Percentiles rank a stretch among this genome's conserved stretches.
phyloP scores from a whole-genome alignment of 2,888 invertebrate species.

The Trichogramma evanescens region DNA sequence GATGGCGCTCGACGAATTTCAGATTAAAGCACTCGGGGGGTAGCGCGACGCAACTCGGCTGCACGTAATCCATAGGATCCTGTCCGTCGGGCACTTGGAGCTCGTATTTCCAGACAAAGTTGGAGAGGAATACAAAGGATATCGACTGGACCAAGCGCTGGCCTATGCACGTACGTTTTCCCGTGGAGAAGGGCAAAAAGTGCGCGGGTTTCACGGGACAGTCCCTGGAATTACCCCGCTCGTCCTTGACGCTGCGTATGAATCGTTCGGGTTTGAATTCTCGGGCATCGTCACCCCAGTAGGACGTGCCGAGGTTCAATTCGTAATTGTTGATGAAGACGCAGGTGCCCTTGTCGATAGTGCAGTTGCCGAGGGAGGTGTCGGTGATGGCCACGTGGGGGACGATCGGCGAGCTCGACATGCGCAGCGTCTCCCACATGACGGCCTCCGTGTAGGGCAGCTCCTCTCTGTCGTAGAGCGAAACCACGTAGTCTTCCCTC shows the following conservation, averaged over 20 bases:
- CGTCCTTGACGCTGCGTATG: conserved; percentile 45
- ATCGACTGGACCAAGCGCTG: conserved; percentile 73
- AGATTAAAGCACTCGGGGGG: conserved; percentile 67
- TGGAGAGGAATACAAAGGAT: conserved; percentile 66
- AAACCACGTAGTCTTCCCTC: conserved; percentile 54
- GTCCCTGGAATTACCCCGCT: conserved; percentile 48
- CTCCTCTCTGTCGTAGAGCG: conserved; percentile 58
- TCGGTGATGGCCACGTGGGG: conserved; percentile 80
- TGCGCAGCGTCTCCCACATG: conserved; percentile 70
- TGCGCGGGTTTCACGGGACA: conserved; percentile 58
- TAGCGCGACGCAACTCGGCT: conserved; percentile 66
- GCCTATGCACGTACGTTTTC: conserved; percentile 80
- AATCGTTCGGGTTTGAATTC: conserved; percentile 73
- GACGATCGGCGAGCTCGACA: conserved; percentile 80
- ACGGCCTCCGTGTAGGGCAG: conserved; percentile 79
- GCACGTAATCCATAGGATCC: conserved; percentile 52
- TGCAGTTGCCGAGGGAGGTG: conserved; percentile 64
- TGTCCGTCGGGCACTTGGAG: conserved; percentile 51
- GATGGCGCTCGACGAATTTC: conserved; percentile 29
- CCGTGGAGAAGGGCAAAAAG: conserved; percentile 80
- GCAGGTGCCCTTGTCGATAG: conserved; percentile 69
- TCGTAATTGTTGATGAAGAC: conserved; percentile 80
- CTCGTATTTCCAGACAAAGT: conserved; percentile 65
- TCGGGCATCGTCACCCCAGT: conserved; percentile 64
- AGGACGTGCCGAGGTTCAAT: conserved; percentile 64